Conservation (phyloP, 2,113 vertebrate species). For the Corythornis cristatus region DNA sequence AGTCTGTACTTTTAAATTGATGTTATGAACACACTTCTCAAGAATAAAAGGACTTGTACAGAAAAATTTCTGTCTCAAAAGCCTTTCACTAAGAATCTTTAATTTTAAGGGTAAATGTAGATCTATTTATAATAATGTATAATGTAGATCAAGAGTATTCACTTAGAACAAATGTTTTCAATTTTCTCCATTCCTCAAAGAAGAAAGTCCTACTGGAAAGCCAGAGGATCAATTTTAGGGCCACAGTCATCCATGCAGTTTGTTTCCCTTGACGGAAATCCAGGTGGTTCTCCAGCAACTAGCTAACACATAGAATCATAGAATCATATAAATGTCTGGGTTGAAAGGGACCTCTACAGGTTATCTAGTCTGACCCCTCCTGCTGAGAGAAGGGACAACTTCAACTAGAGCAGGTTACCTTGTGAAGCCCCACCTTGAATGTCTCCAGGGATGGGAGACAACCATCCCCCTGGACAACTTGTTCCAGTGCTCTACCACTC, state of each 20-base stretch:
- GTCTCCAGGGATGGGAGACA: no score
- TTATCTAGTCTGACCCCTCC: no score
- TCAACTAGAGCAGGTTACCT: no score
- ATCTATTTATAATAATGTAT: background rate
- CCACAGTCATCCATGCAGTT: background rate
- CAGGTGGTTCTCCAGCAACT: background rate
- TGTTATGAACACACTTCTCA: background rate
- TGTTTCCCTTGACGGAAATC: background rate
- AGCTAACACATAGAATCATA: fast-evolving
- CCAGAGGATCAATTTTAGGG: background rate
- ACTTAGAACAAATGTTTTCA: no score
- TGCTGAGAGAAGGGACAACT: no score
- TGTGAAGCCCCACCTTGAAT: no score
- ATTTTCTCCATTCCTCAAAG: background rate
- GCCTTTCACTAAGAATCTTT: background rate
- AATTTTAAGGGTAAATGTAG: background rate
- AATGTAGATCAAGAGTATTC: no score
- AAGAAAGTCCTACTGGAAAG: background rate
- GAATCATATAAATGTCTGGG: no score
- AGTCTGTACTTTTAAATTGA: background rate
- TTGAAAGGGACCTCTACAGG: no score
- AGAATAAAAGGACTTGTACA: background rate
- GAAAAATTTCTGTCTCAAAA: background rate
- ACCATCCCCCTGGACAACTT: no score
- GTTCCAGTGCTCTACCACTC: no score